phyloP scores from a whole-genome alignment of 1,140 invertebrate genomes.

The Ericerus pela region DNA sequence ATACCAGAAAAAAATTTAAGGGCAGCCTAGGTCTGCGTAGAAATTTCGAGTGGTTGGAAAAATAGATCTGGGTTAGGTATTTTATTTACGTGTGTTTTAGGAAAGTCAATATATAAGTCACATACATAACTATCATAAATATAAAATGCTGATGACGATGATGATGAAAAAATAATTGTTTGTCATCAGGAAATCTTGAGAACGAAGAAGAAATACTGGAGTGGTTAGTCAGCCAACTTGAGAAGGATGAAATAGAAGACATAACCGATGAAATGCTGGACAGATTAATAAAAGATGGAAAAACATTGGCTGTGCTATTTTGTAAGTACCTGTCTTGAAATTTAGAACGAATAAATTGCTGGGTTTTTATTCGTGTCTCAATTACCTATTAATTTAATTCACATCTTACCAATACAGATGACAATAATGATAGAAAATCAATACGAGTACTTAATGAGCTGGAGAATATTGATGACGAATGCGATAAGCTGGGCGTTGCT shows the following conservation, averaged over 20 bases:
- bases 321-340: constrained; percentile 46
- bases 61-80: neutral
- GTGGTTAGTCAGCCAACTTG: constrained; percentile 69
- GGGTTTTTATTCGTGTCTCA: no score
- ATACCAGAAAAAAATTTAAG: no score
- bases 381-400: no score
- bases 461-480: constrained; percentile 91
- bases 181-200: constrained; percentile 58
- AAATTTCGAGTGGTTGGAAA: no score
- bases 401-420: constrained; percentile 42
- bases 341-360: neutral
- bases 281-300: constrained; percentile 70
- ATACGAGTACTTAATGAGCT: constrained; percentile 71
- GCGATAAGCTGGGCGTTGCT: constrained; percentile 67
- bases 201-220: constrained; percentile 82
- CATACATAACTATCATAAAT: neutral
- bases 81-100: neutral
- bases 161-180: neutral
- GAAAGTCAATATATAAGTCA: no score
- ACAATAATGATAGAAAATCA: constrained; percentile 78
- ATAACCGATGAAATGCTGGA: constrained; percentile 88
- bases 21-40: no score
- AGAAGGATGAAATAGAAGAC: constrained; percentile 89
- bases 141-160: neutral
- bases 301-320: constrained; percentile 78